Base-by-base conservation (phyloP, 2,113 vertebrate species). In the Indri indri region DNA sequence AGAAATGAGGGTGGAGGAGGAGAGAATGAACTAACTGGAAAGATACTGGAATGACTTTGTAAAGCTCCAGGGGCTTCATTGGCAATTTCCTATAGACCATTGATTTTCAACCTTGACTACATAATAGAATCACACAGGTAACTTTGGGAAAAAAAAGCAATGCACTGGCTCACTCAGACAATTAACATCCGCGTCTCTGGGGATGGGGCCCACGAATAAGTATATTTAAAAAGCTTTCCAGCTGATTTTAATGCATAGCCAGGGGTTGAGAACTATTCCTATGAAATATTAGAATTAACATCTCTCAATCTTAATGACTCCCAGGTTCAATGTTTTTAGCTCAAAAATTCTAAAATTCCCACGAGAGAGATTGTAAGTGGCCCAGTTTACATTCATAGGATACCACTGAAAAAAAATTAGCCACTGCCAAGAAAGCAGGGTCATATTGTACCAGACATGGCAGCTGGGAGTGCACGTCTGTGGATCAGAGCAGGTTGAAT, bases 311-410 rank as follows among this genome's bases (percentile, higher is more conserved):
- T 63, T 88, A 40, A 57, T 73, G 47, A 94, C 18, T 88, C 11
- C n/a, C 47, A 71, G 34, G 22, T 81, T 54, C 34, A 74, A 1
- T 22, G 10, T 34, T 89, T 95, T 88, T 74, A 88, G 52, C 59
- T 80, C 50, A 94, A 90, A 90, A 96, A 84, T 87, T 79, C 59
- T 80, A 77, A 90, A 97, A 96, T 42, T 77, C 47, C 77, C 68
- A 95, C 65, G 42, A 84, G 54, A 95, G 16, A 81, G 16, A 96
- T 57, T 68, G 5, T 40, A 96, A 86, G 52, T 11, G 6, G 3
- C 22, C 81, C 45, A 68, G 27, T 94, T 93, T 87, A 81, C 17
- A 74, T 80, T 85, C 57, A 47, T 2, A 90, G 40, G 37, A 30
- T 40, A 83, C 40, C 18, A 68, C 52, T 52, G 52, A n/a, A 65